These are phyloP conservation scores for Andrena haemorrhoa DNA, from an alignment of 2,888 invertebrate genomes.

Conservation along the genomic window DNA sequence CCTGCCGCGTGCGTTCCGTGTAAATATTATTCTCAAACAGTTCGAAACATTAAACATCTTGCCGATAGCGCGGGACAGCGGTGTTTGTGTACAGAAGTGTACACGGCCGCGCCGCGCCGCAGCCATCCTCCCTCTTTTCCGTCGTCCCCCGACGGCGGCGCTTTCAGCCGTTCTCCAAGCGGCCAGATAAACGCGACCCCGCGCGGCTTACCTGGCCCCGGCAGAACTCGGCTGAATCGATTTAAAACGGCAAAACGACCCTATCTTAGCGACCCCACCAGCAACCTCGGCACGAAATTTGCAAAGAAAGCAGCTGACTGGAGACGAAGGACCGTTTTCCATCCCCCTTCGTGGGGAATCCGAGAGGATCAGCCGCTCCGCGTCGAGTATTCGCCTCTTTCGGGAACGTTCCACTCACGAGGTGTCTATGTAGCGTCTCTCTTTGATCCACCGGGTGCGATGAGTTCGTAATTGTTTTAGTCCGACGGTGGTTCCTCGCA, in stretches of 20 bases:
- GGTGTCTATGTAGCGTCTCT: background rate
- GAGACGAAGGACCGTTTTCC: conserved; percentile 70
- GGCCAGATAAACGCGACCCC: conserved; percentile 47
- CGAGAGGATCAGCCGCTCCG: conserved; percentile 56
- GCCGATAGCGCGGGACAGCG: conserved; percentile 74
- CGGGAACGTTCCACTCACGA: conserved; percentile 48
- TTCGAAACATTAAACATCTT: conserved; percentile 81
- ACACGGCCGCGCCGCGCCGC: conserved; percentile 26
- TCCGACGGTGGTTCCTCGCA: background rate
- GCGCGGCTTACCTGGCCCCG: conserved; percentile 77
- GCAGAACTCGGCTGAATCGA: conserved; percentile 82
- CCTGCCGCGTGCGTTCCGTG: conserved; percentile 64
- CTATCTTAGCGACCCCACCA: conserved; percentile 36
- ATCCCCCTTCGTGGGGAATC: conserved; percentile 53
- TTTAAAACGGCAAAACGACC: conserved; percentile 79
- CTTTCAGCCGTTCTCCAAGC: conserved; percentile 30
- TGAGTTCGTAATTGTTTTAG: background rate
- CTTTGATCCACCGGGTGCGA: background rate
- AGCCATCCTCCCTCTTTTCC: conserved; percentile 32
- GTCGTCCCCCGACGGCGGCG: conserved; percentile 10
- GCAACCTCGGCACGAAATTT: conserved; percentile 75
- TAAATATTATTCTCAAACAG: conserved; percentile 82
- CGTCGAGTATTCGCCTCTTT: conserved; percentile 64
- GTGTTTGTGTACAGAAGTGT: conserved; percentile 68
- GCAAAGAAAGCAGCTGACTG: conserved; percentile 83